phyloP scores from a whole-genome alignment of 2,113 vertebrate species.

The Etheostoma cragini region DNA sequence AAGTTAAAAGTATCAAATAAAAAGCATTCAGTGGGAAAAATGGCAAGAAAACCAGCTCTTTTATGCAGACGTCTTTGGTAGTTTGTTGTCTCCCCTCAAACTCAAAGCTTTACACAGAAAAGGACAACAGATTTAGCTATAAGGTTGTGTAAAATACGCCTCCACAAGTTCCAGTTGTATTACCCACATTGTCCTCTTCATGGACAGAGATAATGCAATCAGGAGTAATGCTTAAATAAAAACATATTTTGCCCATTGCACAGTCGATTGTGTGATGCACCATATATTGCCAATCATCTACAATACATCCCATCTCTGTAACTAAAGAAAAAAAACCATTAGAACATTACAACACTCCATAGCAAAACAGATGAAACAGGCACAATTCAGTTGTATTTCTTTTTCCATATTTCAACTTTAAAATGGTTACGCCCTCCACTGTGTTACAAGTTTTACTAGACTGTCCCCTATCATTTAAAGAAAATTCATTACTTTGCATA shows the following conservation, averaged over 20 bases:
- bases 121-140: too few species aligned
- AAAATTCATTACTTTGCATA: not conserved
- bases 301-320: not conserved
- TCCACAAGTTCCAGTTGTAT: not conserved
- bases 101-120: not conserved
- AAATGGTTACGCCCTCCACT: not conserved
- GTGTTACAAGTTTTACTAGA: not conserved
- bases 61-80: not conserved
- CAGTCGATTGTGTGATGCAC: not conserved
- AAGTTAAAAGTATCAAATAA: not conserved
- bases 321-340: not conserved
- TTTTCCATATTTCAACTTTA: not conserved
- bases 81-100: not conserved
- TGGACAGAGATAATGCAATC: not conserved
- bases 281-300: not conserved
- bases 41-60: constrained; percentile 4
- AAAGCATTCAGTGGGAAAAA: not conserved
- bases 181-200: not conserved
- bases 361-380: not conserved
- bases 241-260: not conserved
- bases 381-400: not conserved
- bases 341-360: not conserved
- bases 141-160: not conserved
- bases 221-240: not conserved
- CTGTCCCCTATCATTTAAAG: not conserved